Conservation (phyloP, 1,140 invertebrate genomes). For the Orussus abietinus region DNA sequence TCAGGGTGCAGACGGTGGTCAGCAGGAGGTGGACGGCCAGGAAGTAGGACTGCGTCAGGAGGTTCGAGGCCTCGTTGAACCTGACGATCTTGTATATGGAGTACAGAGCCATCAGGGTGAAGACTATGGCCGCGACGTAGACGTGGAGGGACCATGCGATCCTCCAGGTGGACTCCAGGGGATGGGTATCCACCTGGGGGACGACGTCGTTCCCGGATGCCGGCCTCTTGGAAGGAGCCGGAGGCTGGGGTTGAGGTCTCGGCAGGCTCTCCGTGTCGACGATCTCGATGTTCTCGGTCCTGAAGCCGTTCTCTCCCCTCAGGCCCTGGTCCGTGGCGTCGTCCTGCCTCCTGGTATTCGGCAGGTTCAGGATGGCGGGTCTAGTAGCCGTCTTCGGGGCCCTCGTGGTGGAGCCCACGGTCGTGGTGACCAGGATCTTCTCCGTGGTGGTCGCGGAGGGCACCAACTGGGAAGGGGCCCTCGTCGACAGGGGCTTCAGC, state of each 20-base stretch:
- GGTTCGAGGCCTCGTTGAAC: constrained; percentile 75
- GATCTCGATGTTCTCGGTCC: constrained; percentile 41
- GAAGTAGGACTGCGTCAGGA: constrained; percentile 79
- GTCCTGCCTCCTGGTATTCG: constrained; percentile 37
- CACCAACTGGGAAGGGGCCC: constrained; percentile 42
- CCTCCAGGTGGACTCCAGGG: constrained; percentile 59
- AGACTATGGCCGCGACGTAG: constrained; percentile 77
- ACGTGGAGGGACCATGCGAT: constrained; percentile 87
- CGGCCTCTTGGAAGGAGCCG: constrained; percentile 32
- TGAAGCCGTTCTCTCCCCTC: constrained; percentile 34
- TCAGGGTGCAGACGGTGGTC: constrained; percentile 72
- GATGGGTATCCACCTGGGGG: constrained; percentile 32
- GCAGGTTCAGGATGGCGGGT: constrained; percentile 45
- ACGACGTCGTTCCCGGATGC: constrained; percentile 35
- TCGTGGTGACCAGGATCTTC: constrained; percentile 20
- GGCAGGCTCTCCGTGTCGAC: constrained; percentile 41
- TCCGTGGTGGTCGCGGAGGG: constrained; percentile 31
- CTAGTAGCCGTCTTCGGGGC: constrained; percentile 29
- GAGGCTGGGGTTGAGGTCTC: constrained; percentile 43
- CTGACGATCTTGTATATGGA: constrained; percentile 78
- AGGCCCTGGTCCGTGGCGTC: constrained; percentile 27
- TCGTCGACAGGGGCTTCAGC: constrained; percentile 64
- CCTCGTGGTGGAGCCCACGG: constrained; percentile 19
- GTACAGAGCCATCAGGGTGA: constrained; percentile 75
- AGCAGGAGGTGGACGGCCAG: constrained; percentile 76